Conservation (phyloP, 2,797 vertebrate genomes). For the Tenualosa ilisha region DNA sequence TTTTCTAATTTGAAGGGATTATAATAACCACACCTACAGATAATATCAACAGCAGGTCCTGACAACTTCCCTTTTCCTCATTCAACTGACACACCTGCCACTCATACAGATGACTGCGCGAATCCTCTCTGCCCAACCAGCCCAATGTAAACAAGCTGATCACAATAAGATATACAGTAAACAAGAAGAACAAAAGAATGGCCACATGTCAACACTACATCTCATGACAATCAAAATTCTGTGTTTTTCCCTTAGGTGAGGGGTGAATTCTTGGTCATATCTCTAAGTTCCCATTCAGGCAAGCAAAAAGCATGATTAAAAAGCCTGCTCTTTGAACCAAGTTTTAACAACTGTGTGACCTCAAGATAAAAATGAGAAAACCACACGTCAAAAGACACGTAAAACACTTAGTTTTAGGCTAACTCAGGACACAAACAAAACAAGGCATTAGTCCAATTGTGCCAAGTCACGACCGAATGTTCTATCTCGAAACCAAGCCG, state of each 20-base stretch:
- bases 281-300: background rate
- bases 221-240: background rate
- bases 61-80: conserved; percentile 61
- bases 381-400: background rate
- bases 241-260: background rate
- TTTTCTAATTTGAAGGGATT: background rate
- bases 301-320: background rate
- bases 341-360: background rate
- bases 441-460: background rate
- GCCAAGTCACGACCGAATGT: background rate
- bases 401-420: background rate
- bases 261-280: background rate
- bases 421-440: background rate
- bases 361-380: conserved; percentile 4
- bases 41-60: conserved; percentile 56
- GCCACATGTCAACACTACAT: background rate
- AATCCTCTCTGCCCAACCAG: background rate
- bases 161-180: background rate
- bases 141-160: background rate
- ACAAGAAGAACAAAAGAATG: background rate
- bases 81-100: conserved; percentile 26
- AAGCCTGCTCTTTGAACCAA: background rate
- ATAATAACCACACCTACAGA: conserved; percentile 62
- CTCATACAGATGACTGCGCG: background rate
- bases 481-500: background rate